A percentile compares a stretch with the other conserved stretches of the same genome.
Evolutionary conservation across 2,797 vertebrate species (phyloP).

Genomic region (Triplophysa yarkandensis): DNA sequence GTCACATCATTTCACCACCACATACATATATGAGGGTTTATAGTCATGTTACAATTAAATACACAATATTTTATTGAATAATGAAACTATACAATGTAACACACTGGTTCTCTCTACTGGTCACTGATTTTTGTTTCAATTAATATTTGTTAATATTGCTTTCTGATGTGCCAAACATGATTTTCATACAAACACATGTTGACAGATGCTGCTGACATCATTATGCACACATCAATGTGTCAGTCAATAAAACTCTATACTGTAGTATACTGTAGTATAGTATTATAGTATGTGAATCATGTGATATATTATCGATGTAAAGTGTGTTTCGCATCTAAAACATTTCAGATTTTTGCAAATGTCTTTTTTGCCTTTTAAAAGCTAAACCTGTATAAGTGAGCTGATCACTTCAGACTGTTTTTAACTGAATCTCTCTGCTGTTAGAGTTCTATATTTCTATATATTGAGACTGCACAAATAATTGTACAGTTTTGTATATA

Average conservation of each 20-base stretch:
- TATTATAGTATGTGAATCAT: too few species aligned
- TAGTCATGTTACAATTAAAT: constrained; percentile 38
- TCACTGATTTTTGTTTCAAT: constrained; percentile 1
- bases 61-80: constrained; percentile 28
- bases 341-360: background rate
- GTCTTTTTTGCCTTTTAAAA: constrained; percentile 12
- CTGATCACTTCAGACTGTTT: background rate
- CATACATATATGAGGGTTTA: background rate
- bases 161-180: constrained; percentile 9
- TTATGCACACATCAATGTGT: too few species aligned
- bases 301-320: too few species aligned
- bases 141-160: background rate
- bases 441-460: constrained; percentile 25
- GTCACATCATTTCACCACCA: constrained; percentile 5
- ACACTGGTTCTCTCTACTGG: background rate
- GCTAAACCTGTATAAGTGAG: background rate
- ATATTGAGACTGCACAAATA: constrained; percentile 43
- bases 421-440: background rate
- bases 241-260: background rate
- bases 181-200: background rate
- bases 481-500: constrained; percentile 55
- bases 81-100: background rate
- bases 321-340: background rate
- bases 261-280: too few species aligned
- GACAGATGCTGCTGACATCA: background rate